Evolutionary conservation across 2,113 vertebrate species (phyloP).

Genomic region (Petrocephalus zakoni): DNA sequence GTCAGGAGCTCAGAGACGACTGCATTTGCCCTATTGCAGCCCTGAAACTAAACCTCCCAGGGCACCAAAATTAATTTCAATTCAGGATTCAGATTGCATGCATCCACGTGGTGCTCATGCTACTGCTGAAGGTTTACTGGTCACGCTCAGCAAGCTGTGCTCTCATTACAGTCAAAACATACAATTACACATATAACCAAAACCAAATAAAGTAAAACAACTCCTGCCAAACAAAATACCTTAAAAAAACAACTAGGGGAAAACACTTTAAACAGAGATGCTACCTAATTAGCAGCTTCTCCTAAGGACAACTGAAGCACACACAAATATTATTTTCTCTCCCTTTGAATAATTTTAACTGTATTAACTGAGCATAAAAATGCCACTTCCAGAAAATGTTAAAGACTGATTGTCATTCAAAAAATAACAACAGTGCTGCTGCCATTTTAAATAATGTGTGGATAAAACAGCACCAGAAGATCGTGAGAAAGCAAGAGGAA

Average conservation of each 20-base stretch:
- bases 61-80: not conserved
- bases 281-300: not conserved
- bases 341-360: not conserved
- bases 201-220: not conserved
- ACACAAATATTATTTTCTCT: not conserved
- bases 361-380: not conserved
- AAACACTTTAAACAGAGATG: not conserved
- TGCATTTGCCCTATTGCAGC: not conserved
- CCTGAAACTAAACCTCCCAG: not conserved
- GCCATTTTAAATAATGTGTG: not conserved
- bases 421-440: not conserved
- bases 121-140: not conserved
- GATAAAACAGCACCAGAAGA: not conserved
- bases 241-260: not conserved
- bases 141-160: not conserved
- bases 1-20: not conserved
- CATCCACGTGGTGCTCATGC: not conserved
- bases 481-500: not conserved
- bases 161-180: not conserved
- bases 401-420: slow-evolving; percentile 6
- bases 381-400: not conserved
- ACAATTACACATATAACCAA: not conserved
- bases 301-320: not conserved
- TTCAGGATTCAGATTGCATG: not conserved
- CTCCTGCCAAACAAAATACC: not conserved